Base-by-base conservation (phyloP, 2,888 invertebrate species). In the Drosophila lutescens region DNA sequence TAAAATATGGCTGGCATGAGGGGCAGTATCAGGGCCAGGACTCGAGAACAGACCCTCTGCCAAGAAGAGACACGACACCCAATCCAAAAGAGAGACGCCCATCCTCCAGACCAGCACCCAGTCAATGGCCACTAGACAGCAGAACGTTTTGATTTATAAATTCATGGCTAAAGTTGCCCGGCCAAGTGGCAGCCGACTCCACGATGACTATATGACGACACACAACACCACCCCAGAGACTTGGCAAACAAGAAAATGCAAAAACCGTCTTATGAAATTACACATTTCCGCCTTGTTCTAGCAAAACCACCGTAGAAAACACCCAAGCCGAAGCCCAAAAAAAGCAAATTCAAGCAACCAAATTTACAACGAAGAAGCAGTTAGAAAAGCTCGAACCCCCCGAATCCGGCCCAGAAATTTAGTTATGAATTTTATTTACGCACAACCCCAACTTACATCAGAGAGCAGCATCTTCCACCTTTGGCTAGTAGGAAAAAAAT, bases 141-240 rank as follows among this genome's bases (percentile, higher is more conserved):
- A 71, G 65, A 83, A 80, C 78, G 81, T 87, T 87, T 87, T 87
- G 85, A 86, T 86, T 86, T 86, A 87, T 86, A 86, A 86, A 86
- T 86, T 86, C 86, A 85, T 87, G 86, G 83, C 76, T 56, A 81
- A 84, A 84, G 86, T 84, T 86, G 86, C 87, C 80, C 78, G 70
- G 86, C 84, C 87, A 80, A 84, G 87, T 75, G 76, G 81, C 85
- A 86, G 70, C 80, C 77, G 63, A 75, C 79, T 50, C 67, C 61
- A 38, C 75, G 62, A 67, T 57, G 58, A 58, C 57, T 51, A 58
- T 51, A 58, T 51, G 66, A 80, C 63, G 32, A 50, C 53, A 50
- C 51, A 40, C 40, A 70, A 69, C 69, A 74, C 40, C 44, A 47
- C 77, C 74, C 81, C 60, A 86, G 67, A 75, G 78, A 81, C 81